Base-by-base conservation (phyloP, 2,113 vertebrate species). In the Micronycteris hirsuta region DNA sequence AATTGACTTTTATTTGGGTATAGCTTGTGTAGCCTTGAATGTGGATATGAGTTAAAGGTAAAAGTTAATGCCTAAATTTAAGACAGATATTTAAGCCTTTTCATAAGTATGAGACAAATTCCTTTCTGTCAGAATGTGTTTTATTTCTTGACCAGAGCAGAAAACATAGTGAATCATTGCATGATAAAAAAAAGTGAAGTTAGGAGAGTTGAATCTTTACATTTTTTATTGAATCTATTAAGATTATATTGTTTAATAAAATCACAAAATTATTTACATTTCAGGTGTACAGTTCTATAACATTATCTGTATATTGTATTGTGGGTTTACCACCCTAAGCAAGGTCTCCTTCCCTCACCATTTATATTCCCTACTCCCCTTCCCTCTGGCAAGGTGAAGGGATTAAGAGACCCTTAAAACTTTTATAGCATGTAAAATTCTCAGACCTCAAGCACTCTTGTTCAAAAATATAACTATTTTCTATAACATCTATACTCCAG, bases 91-190 rank as follows among this genome's bases (percentile, higher is more conserved):
- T 95, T 82, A 93, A 86, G 28, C 6, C 36, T 89, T 94, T 88
- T 86, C 22, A 58, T 81, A 93, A 96, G 14, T 89, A n/a, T 61
- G 65, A 78, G 33, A 95, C 80, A 89, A 49, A 94, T 80, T 96
- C 63, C 28, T 20, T 86, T 90, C 47, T 92, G 67, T 95, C 36
- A 74, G 54, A 87, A 92, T 85, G 14, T 38, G 36, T 56, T 38
- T 9, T 70, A 54, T 68, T 43, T 5, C 65, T 91, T 94, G 86
- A 33, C 20, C 20, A 91, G 36, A 86, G 49, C 19, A 70, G 43
- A 93, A 78, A 86, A 67, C 54, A 52, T 26, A 90, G 61, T 77
- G 17, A 76, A 94, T 78, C 7, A 31, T 22, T 89, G 14, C 2
- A 67, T 61, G 56, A 84, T 56, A 68, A 93, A 91, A 83, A 56